Conservation (phyloP, 92 coral and sea anemone species). For the Zoanthus gigantus region DNA sequence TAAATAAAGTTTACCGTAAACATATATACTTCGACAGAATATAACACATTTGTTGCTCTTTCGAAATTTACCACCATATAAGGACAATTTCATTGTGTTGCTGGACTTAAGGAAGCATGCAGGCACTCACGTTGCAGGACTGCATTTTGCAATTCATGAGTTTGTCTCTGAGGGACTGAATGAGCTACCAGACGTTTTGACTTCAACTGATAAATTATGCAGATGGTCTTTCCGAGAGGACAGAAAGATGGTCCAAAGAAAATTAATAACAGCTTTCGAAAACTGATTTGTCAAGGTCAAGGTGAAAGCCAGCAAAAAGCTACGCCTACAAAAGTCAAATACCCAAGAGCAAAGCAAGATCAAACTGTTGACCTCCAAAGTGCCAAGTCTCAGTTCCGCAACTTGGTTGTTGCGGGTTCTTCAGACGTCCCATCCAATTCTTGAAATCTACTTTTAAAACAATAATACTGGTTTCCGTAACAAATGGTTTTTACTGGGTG, state of each 20-base stretch:
- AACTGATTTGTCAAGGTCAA: slow-evolving; percentile 19
- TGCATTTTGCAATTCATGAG: slow-evolving; percentile 51
- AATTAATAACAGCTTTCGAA: slow-evolving; percentile 29
- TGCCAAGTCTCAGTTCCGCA: slow-evolving; percentile 37
- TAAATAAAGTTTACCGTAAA: too few species aligned
- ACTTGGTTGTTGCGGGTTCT: slow-evolving; percentile 35
- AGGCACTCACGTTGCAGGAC: slow-evolving; percentile 40
- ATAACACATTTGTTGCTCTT: too few species aligned
- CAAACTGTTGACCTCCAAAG: slow-evolving; percentile 22
- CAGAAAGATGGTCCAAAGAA: slow-evolving; percentile 32
- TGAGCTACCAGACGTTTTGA: slow-evolving; percentile 51
- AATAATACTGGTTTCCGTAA: neutral
- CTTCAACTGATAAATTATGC: slow-evolving; percentile 50
- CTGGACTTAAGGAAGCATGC: slow-evolving; percentile 52
- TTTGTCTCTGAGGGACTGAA: slow-evolving; percentile 56
- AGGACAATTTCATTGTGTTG: slow-evolving; percentile 11
- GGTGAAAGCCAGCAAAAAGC: slow-evolving; percentile 16
- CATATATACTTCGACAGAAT: too few species aligned
- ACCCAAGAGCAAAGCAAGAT: slow-evolving; percentile 42
- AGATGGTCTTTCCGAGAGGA: slow-evolving; percentile 41
- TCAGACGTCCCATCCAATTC: slow-evolving; percentile 48
- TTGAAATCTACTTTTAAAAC: slow-evolving; percentile 45
- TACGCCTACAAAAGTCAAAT: slow-evolving; percentile 18
- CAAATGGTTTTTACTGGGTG: too few species aligned
- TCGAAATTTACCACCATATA: neutral